A percentile compares a stretch with the other conserved stretches of the same genome.
Evolutionary conservation across 2,113 vertebrate genomes (phyloP).

Genomic region (Neodon shergylaensis): DNA sequence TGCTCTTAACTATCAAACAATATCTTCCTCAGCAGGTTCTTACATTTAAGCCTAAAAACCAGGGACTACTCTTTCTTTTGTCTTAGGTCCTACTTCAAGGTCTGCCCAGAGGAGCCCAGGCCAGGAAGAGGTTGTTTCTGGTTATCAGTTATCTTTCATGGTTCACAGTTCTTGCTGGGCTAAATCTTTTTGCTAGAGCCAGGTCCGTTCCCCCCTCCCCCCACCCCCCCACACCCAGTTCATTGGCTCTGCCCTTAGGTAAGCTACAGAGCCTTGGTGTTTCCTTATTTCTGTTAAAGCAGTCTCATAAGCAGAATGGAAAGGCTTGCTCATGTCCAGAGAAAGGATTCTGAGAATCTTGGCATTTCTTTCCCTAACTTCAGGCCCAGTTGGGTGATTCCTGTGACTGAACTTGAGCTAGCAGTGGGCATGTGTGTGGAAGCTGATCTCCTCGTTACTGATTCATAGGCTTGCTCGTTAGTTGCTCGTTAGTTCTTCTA

Average conservation of each 20-base stretch:
- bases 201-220: not conserved
- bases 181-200: constrained; percentile 18
- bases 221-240: not conserved
- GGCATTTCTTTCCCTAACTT: not conserved
- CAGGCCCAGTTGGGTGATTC: not conserved
- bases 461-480: not conserved
- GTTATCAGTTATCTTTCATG: not conserved
- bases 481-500: not conserved
- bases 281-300: constrained; percentile 4
- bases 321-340: not conserved
- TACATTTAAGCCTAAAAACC: not conserved
- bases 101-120: not conserved
- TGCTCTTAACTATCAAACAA: not conserved
- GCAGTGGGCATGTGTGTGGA: not conserved
- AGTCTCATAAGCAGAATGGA: not conserved
- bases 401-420: not conserved
- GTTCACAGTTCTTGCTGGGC: not conserved
- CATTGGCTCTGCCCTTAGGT: not conserved
- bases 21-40: not conserved
- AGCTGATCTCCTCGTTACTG: not conserved
- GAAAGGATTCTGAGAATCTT: not conserved
- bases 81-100: not conserved
- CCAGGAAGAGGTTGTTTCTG: constrained; percentile 17
- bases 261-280: not conserved
- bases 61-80: not conserved